Percentiles rank a stretch among this genome's conserved stretches.
phyloP scores from a whole-genome alignment of 2,888 invertebrate genomes.

The Chromoteleia sp. region DNA sequence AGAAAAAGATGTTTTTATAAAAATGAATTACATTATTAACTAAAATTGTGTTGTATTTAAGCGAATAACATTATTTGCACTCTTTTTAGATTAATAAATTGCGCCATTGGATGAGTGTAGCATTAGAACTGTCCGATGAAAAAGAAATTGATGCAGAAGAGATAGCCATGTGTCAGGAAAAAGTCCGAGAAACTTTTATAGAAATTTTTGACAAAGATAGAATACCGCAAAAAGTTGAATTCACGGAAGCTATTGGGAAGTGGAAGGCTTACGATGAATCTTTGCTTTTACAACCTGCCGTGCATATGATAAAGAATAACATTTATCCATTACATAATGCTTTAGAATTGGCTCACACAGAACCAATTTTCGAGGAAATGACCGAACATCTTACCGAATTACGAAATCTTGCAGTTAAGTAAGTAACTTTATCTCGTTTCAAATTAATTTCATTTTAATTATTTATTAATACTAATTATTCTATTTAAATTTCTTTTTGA shows the following conservation, averaged over 20 bases:
- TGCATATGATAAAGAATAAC: constrained; percentile 71
- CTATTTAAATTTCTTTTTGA: constrained; percentile 11
- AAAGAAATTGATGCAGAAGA: constrained; percentile 77
- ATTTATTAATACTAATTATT: not conserved
- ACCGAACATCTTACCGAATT: constrained; percentile 85
- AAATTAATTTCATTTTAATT: no score
- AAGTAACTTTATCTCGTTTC: constrained; percentile 75
- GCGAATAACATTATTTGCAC: no score
- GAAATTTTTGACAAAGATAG: constrained; percentile 85
- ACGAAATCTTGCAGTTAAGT: constrained; percentile 84
- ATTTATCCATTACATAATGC: constrained; percentile 85
- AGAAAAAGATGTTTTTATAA: not conserved
- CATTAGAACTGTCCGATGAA: constrained; percentile 85
- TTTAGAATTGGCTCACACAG: constrained; percentile 84
- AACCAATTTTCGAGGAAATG: constrained; percentile 81
- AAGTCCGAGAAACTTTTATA: constrained; percentile 84
- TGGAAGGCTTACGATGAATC: constrained; percentile 81
- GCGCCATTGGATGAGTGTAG: constrained; percentile 89
- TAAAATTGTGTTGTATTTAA: no score
- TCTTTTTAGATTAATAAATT: constrained; percentile 90
- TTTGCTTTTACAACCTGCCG: constrained; percentile 81
- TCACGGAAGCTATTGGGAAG: constrained; percentile 78
- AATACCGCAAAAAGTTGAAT: constrained; percentile 81
- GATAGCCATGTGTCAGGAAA: constrained; percentile 84
- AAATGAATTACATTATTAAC: constrained; percentile 1